Base-by-base conservation (phyloP, 2,113 vertebrate species). In the Pangasianodon hypophthalmus region DNA sequence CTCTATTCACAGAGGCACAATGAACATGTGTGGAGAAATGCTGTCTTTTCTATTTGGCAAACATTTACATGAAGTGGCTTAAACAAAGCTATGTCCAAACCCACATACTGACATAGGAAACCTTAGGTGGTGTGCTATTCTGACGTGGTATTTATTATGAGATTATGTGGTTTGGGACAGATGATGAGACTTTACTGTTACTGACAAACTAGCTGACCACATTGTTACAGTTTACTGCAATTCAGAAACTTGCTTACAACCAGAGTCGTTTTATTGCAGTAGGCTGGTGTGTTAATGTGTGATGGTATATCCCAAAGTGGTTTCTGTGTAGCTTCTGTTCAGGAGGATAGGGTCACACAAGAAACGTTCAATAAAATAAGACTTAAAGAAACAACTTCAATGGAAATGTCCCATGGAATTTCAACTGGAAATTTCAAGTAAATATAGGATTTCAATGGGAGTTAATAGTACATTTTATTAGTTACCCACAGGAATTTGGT, bases 111-210 rank as follows among this genome's bases (percentile, higher is more conserved):
- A n/a, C 62, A 75, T 9, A 13, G n/a, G 46, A 56, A 87, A 54
- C 50, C 19, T 54, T 13, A 58, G 67, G 0, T 32, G 48, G 21
- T 26, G 11, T 26, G 6, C 5, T 54, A 26, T 56, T 75, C 50
- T 26, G 50, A 56, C 85, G 29, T 52, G 32, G 56, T 84, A 73
- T 86, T 86, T 73, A 87, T 75, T 73, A 73, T 52, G 32, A 71
- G 48, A 56, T 71, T 86, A 54, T 86, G 85, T 86, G 67, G 85
- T 52, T 86, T 86, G 67, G 50, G 48, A 73, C 48, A 21, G 60
- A n/a, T 24, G 29, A 85, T 60, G 83, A 67, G 60, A 64, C 60
- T 85, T 46, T 46, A 60, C 9, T 81, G 5, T 52, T 11, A 81
- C 77, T 81, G 77, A 81, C 77, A n/a, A 19, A 54, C 50, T 54